phyloP scores from a whole-genome alignment of 2,888 invertebrate genomes.

The Syritta pipiens region DNA sequence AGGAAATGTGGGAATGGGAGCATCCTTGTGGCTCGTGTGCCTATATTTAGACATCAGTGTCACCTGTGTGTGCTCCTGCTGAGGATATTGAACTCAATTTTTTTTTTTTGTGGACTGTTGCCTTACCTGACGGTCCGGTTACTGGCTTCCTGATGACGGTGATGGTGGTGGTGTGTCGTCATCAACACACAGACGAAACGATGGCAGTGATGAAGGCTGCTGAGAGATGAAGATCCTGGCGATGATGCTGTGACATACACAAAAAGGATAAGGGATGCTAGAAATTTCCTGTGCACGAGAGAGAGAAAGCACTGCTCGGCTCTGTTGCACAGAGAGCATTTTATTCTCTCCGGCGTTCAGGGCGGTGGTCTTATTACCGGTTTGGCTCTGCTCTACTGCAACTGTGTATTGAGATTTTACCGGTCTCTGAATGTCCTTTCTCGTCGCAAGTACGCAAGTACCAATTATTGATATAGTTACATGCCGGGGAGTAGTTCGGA shows the following conservation, averaged over 20 bases:
- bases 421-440: slow-evolving; percentile 11
- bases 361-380: slow-evolving; percentile 57
- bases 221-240: too few species aligned
- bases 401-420: slow-evolving; percentile 25
- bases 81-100: slow-evolving; percentile 57
- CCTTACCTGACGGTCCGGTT: background rate
- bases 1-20: background rate
- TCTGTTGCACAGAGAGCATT: slow-evolving; percentile 14
- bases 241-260: slow-evolving; percentile 1
- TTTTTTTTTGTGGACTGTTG: background rate
- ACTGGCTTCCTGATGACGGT: slow-evolving; percentile 19
- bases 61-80: slow-evolving; percentile 36
- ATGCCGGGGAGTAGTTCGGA: slow-evolving; percentile 7
- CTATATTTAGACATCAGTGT: slow-evolving; percentile 38
- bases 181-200: background rate
- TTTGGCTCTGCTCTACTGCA: background rate
- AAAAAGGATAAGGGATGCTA: slow-evolving; percentile 30
- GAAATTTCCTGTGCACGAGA: slow-evolving; percentile 10
- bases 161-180: slow-evolving; percentile 5
- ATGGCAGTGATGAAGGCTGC: background rate
- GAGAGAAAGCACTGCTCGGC: background rate
- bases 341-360: slow-evolving; percentile 31
- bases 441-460: slow-evolving; percentile 49
- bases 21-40: background rate
- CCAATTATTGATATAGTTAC: slow-evolving; percentile 54